Evolutionary conservation across 1,140 invertebrate species (phyloP).

Genomic region (Camponotus floridanus): DNA sequence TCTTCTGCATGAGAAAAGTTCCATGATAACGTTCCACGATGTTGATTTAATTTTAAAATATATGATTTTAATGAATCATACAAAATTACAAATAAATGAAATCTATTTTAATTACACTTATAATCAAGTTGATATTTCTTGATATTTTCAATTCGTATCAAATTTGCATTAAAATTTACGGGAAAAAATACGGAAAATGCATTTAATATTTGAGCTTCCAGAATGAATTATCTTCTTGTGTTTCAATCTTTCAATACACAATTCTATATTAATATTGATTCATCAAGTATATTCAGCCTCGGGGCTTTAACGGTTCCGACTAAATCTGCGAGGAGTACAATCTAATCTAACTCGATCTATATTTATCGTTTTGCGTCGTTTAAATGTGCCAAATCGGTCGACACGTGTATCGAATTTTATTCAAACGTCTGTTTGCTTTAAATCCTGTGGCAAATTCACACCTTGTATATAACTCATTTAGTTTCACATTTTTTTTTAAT

Average conservation of each 20-base stretch:
- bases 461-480: background rate
- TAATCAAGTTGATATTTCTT: background rate
- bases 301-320: background rate
- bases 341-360: conserved; percentile 51
- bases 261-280: background rate
- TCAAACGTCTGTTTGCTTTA: background rate
- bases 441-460: background rate
- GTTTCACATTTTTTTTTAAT: background rate
- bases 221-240: background rate
- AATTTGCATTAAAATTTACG: background rate
- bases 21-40: background rate
- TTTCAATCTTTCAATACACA: background rate
- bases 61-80: background rate
- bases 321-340: background rate
- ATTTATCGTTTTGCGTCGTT: conserved; percentile 33
- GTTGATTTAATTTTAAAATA: background rate
- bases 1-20: background rate
- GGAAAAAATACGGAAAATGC: background rate
- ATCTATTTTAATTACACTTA: background rate
- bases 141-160: background rate
- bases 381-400: background rate
- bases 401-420: background rate
- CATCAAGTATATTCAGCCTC: background rate
- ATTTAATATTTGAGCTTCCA: background rate
- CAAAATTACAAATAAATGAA: background rate